Evolutionary conservation across 92 coral and sea anemone species (phyloP).

Genomic region (Siderastrea radians): DNA sequence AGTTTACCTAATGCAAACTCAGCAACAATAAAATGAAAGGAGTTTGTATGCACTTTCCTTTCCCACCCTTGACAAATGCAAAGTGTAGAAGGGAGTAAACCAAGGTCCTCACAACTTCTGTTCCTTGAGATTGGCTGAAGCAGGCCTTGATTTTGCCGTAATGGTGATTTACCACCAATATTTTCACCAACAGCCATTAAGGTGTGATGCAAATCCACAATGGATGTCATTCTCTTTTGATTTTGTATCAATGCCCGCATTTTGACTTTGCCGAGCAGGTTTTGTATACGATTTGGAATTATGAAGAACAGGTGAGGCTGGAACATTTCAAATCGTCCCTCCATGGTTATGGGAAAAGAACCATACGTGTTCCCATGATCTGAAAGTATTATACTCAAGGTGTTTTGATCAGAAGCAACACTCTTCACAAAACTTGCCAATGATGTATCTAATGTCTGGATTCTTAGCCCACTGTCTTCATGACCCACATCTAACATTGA

Average conservation of each 20-base stretch:
- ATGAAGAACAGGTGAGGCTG: conserved; percentile 82
- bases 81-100: conserved; percentile 62
- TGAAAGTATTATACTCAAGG: conserved; percentile 81
- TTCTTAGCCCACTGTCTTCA: conserved; percentile 76
- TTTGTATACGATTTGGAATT: conserved; percentile 61
- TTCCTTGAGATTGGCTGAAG: conserved; percentile 65
- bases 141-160: conserved; percentile 56
- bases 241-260: conserved; percentile 60
- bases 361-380: conserved; percentile 90
- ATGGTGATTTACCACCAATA: conserved; percentile 29
- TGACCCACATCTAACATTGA: conserved; percentile 70
- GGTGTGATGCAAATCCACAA: conserved; percentile 76
- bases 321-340: conserved; percentile 84
- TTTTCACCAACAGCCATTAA: conserved; percentile 64
- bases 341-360: conserved; percentile 67
- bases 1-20: conserved; percentile 90
- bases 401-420: conserved; percentile 71
- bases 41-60: conserved; percentile 49
- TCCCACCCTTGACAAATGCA: conserved; percentile 85
- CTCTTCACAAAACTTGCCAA: conserved; percentile 63
- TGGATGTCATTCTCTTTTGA: conserved; percentile 67
- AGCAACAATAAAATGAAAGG: conserved; percentile 70
- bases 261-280: conserved; percentile 67
- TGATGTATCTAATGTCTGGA: conserved; percentile 69
- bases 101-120: conserved; percentile 75